Percentiles rank a stretch among this genome's conserved stretches.
These are phyloP conservation scores for Takifugu ocellatus DNA, from an alignment of 2,797 vertebrate genomes.

Conservation along the genomic window DNA sequence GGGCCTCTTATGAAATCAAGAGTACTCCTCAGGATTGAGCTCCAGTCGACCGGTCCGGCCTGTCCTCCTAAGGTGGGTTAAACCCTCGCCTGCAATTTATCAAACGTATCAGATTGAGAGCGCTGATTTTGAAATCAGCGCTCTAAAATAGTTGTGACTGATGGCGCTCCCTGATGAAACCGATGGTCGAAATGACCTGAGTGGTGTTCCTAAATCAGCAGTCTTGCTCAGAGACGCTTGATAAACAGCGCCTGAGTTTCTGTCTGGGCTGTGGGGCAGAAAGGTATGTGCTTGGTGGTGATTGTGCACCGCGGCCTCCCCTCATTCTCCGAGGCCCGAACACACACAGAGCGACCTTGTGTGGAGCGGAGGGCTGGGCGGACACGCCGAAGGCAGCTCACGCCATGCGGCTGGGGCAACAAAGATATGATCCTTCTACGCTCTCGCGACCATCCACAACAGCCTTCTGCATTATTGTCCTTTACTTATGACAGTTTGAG, in stretches of 20 bases:
- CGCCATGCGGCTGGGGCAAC: slow-evolving; percentile 46
- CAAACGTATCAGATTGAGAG: slow-evolving; percentile 42
- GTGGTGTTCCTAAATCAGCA: slow-evolving; percentile 64
- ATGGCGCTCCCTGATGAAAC: slow-evolving; percentile 48
- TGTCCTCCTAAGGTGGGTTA: slow-evolving; percentile 34
- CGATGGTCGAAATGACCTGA: slow-evolving; percentile 38
- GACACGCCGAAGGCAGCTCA: slow-evolving; percentile 64
- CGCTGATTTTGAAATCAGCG: slow-evolving; percentile 43
- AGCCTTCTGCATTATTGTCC: slow-evolving; percentile 5
- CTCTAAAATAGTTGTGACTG: not conserved
- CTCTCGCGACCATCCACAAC: slow-evolving; percentile 12
- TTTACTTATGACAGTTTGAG: not conserved
- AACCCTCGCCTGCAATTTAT: slow-evolving; percentile 49
- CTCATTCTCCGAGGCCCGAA: slow-evolving; percentile 72
- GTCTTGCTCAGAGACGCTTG: slow-evolving; percentile 56
- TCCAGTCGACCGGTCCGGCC: slow-evolving; percentile 48
- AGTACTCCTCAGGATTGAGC: slow-evolving; percentile 61
- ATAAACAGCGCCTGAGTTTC: slow-evolving; percentile 64
- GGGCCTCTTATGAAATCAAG: slow-evolving; percentile 67
- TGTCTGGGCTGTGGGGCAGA: slow-evolving; percentile 68
- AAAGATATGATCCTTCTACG: slow-evolving; percentile 24
- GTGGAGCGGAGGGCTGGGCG: slow-evolving; percentile 60
- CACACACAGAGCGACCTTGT: slow-evolving; percentile 81
- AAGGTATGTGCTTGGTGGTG: slow-evolving; percentile 72
- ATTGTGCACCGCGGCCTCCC: slow-evolving; percentile 65